A percentile compares a stretch with the other conserved stretches of the same genome.
These are phyloP conservation scores for Oreortyx pictus DNA, from an alignment of 2,797 vertebrate species.

Conservation along the genomic window DNA sequence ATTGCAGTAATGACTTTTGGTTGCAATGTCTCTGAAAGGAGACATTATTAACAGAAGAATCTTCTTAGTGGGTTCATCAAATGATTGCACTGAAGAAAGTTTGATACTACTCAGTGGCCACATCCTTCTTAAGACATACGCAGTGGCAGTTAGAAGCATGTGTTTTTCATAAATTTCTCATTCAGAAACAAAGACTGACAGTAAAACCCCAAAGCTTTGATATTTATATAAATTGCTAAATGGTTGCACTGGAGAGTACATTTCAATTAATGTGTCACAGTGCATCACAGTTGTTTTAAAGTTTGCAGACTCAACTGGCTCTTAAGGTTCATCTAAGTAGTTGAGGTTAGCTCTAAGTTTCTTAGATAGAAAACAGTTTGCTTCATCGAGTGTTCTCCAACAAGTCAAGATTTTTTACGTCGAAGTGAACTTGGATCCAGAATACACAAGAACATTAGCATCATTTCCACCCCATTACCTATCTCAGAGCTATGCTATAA, in stretches of 20 bases:
- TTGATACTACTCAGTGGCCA: constrained; percentile 75
- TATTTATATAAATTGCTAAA: constrained; percentile 86
- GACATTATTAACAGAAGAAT: constrained; percentile 71
- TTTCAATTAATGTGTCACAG: constrained; percentile 90
- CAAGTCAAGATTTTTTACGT: constrained; percentile 22
- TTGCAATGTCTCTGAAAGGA: constrained; percentile 64
- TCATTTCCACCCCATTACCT: constrained; percentile 4
- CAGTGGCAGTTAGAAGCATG: constrained; percentile 88
- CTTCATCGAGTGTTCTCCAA: constrained; percentile 28
- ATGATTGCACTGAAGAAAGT: constrained; percentile 67
- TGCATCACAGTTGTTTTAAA: constrained; percentile 73
- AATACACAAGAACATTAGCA: constrained; percentile 9
- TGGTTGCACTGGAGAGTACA: constrained; percentile 85
- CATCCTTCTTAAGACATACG: constrained; percentile 75
- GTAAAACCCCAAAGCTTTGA: constrained; percentile 83
- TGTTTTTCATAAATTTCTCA: constrained; percentile 89
- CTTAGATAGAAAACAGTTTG: constrained; percentile 40
- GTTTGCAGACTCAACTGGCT: constrained; percentile 52
- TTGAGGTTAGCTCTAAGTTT: constrained; percentile 48
- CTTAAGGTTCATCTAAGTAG: constrained; percentile 39
- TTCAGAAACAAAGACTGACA: constrained; percentile 83
- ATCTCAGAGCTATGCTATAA: constrained; percentile 9
- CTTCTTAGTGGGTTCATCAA: constrained; percentile 61
- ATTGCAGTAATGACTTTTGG: neutral
- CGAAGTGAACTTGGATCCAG: constrained; percentile 7